Evolutionary conservation across 2,888 invertebrate genomes (phyloP), one percentile per base, ranked within the genome.

Genomic region (Drosophila pseudotalamancana): DNA sequence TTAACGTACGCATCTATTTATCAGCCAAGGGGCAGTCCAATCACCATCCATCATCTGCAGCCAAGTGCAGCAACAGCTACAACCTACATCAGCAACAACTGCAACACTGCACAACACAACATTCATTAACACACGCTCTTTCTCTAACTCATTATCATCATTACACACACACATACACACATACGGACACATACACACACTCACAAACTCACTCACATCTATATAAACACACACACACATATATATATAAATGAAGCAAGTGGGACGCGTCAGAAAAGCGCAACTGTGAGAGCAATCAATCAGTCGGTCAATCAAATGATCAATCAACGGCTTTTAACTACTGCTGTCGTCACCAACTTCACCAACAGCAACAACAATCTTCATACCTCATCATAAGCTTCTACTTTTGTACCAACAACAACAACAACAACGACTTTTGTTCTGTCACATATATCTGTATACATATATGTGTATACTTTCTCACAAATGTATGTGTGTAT

Each of bases 331-430:
- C 18, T 43, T 37, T 45, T 63, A 54, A 60, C 46, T 69, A 46
- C 61, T 61, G 55, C 42, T 60, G 32, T 55, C 72, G 66, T 65
- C 70, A 48, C n/a, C 60, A 53, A 49, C 31, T 60, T 48, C 66
- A 72, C 48, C 70, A 69, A 21, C 56, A 62, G 9, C 49, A 54
- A 29, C 54, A 60, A 45, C 48, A 67, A 46, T 72, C 68, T 68
- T 68, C 73, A 72, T 73, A 53, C 9, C 34, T 56, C 71, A 71
- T 71, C 55, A 72, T 16, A 62, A 48, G 73, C 68, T 72, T 71
- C 32, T 61, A 57, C 23, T 65, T 54, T 70, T 50, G 55, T 53
- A 76, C 57, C 64, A 71, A 42, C 56, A 54, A 67, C 21, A 65
- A 46, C 31, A 65, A 49, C 49, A 35, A 50, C 56, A 53, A 49